Conservation (phyloP, 2,888 invertebrate species). For the Chrysodeixis includens region DNA sequence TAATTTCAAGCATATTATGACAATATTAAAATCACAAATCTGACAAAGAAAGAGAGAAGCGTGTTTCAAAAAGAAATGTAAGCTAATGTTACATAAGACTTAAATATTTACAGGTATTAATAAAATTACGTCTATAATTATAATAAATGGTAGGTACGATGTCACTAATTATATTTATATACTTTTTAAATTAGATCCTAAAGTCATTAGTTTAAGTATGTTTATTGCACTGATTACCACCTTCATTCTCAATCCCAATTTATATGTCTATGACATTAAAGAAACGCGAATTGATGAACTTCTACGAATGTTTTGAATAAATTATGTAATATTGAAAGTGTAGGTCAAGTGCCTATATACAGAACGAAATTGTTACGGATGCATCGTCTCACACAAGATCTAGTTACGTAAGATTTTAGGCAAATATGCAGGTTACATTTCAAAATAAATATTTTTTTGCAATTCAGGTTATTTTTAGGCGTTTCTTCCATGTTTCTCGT, state of each 20-base stretch:
- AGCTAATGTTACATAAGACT: background rate
- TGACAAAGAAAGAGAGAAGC: too few species aligned
- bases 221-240: background rate
- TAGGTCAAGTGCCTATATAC: constrained; percentile 3
- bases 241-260: background rate
- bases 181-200: constrained; percentile 13
- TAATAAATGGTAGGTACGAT: background rate
- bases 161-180: background rate
- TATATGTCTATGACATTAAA: background rate
- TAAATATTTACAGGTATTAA: background rate
- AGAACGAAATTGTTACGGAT: background rate
- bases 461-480: constrained; percentile 63
- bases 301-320: background rate
- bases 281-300: background rate
- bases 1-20: too few species aligned
- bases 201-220: constrained; percentile 19
- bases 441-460: background rate
- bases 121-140: background rate
- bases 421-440: background rate
- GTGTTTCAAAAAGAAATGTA: background rate
- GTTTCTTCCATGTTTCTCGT: constrained; percentile 71
- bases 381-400: background rate
- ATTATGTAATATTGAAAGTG: constrained; percentile 4
- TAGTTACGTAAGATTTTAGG: background rate
- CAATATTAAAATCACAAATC: background rate